Evolutionary conservation across 2,888 invertebrate genomes (phyloP).

Genomic region (Hemicrepidius hirtus): DNA sequence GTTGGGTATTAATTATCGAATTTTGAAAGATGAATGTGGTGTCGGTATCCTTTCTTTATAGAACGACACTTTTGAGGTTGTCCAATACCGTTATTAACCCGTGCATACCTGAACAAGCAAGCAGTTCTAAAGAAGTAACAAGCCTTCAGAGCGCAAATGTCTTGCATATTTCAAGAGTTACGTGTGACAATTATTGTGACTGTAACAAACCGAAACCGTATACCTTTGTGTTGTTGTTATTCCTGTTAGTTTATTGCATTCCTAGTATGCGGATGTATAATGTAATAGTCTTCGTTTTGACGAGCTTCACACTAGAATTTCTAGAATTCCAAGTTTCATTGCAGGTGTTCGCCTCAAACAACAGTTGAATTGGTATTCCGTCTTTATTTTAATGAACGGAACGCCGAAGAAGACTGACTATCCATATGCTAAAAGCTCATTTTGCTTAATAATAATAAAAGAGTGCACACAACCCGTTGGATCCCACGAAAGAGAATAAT

Average conservation of each 20-base stretch:
- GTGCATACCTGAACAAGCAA: constrained; percentile 17
- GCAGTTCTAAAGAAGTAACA: constrained; percentile 13
- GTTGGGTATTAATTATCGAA: neutral
- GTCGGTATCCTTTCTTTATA: neutral
- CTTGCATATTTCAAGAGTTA: constrained; percentile 30
- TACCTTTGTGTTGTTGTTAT: constrained; percentile 30
- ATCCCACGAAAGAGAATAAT: too few species aligned
- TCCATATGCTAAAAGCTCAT: too few species aligned
- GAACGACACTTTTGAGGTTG: neutral
- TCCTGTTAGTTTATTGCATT: constrained; percentile 26
- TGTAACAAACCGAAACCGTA: constrained; percentile 19
- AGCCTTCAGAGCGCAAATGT: constrained; percentile 26
- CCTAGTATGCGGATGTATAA: constrained; percentile 18
- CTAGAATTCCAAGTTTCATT: neutral
- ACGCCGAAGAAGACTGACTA: too few species aligned
- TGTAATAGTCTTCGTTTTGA: constrained; percentile 16
- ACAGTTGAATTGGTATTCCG: too few species aligned
- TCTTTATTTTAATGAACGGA: too few species aligned
- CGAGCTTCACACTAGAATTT: constrained; percentile 8
- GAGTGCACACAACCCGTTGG: too few species aligned
- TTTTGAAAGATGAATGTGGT: neutral
- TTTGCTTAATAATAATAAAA: too few species aligned
- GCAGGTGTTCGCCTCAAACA: neutral
- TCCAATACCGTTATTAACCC: constrained; percentile 5
- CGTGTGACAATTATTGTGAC: constrained; percentile 21